Conservation (phyloP, 2,888 invertebrate genomes). For the Sarcophaga rosellei region DNA sequence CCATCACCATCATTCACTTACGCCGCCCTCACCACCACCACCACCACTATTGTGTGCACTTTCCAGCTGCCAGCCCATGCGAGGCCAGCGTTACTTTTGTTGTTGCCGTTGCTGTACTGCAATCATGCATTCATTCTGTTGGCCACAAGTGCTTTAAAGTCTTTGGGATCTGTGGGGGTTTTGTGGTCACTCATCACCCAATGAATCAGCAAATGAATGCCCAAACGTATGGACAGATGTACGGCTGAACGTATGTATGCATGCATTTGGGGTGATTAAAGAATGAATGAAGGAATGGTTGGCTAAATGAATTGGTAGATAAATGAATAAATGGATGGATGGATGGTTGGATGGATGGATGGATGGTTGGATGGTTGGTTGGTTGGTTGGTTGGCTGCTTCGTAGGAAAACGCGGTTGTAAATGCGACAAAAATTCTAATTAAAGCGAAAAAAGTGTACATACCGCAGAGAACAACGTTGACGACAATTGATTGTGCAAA, state of each 20-base stretch:
- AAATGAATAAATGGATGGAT: conserved; percentile 42
- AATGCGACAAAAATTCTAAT: conserved; percentile 81
- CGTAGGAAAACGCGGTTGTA: conserved; percentile 72
- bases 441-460: conserved; percentile 71
- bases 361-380: conserved; percentile 20
- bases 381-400: neutral
- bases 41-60: neutral
- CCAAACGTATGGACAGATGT: conserved; percentile 28
- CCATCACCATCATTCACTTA: neutral
- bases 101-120: conserved; percentile 41
- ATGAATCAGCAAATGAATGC: conserved; percentile 56
- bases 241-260: neutral
- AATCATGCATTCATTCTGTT: conserved; percentile 64
- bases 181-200: conserved; percentile 67
- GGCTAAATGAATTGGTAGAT: conserved; percentile 35
- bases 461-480: conserved; percentile 35
- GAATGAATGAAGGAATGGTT: conserved; percentile 34
- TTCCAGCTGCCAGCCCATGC: conserved; percentile 50
- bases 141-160: conserved; percentile 72
- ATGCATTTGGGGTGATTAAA: conserved; percentile 22
- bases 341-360: conserved; percentile 15
- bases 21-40: neutral
- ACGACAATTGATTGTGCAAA: conserved; percentile 49
- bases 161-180: conserved; percentile 60
- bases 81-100: conserved; percentile 4